A percentile compares a stretch with the other conserved stretches of the same genome.
These are phyloP conservation scores for Crotalus viridis DNA, from an alignment of 2,113 vertebrate species.

Conservation along the genomic window DNA sequence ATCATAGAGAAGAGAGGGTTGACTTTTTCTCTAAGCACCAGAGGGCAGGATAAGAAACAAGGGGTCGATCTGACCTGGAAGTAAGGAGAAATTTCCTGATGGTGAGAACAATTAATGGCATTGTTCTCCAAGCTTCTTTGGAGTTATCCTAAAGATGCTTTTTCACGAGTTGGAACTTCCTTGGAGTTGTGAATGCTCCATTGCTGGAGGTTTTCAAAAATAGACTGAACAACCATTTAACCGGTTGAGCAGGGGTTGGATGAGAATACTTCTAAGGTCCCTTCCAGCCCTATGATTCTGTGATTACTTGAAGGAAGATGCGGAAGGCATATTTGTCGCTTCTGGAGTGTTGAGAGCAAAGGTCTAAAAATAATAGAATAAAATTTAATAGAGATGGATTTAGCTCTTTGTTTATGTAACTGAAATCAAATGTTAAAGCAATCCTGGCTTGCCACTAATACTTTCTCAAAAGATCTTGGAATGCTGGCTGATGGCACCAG, in stretches of 20 bases:
- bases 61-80: background rate
- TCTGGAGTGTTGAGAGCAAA: background rate
- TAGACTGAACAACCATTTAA: background rate
- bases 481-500: background rate
- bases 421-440: background rate
- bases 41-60: too few species aligned
- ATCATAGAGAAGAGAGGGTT: too few species aligned
- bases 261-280: background rate
- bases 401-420: background rate
- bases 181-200: background rate
- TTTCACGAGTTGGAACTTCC: background rate
- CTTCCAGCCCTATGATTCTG: background rate
- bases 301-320: background rate
- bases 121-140: too few species aligned
- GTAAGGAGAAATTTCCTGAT: background rate
- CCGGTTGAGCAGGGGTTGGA: background rate
- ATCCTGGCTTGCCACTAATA: background rate
- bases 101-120: background rate
- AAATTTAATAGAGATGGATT: background rate
- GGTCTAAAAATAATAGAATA: background rate
- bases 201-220: background rate
- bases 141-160: too few species aligned
- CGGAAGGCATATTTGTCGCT: background rate
- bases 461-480: background rate
- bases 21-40: too few species aligned